Base-by-base conservation (phyloP, 2,888 invertebrate species). In the Ethmia dodecea region DNA sequence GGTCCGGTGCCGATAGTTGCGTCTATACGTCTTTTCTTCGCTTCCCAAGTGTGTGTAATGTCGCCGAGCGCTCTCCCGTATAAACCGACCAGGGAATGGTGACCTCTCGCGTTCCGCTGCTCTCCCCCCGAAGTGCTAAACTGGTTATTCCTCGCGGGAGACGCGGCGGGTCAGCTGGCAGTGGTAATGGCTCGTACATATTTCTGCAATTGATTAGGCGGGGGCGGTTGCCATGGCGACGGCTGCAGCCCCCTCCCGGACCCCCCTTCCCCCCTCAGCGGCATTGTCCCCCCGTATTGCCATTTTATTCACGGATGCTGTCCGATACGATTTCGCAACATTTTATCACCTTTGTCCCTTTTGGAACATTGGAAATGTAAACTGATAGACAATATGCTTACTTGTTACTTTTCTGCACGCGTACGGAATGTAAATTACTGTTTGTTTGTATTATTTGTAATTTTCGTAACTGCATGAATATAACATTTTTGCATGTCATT, bases 131-230 rank as follows among this genome's bases (percentile, higher is more conserved):
- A 9, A 16, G 24, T 27, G 18, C 28, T 22, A 34, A 10, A 35
- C 15, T 34, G 44, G 46, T 47, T 45, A 43, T 45, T 37, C 14
- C 11, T n/a, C 10, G 39, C 35, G 60, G 60, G 46, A 62, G 46
- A 57, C 55, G n/a, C 13, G 43, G 12, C 32, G 42, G 67, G 3
- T 41, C 74, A 12, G 8, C 33, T 40, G 55, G 38, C 10, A 37
- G 28, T 63, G 79, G 81, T 70, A 58, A 73, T 71, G 65, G 73
- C 43, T 66, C 74, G 77, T 84, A 86, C 86, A 86, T 86, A 84
- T 86, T 86, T 86, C 86, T 86, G 86, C 86, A 86, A 86, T 86
- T 86, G 86, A 86, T 86, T 86, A 86, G 84, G 76, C 79, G 79
- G 80, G 84, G 81, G 74, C 75, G 81, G 84, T 86, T 65, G 73